Conservation (phyloP, 2,113 vertebrate species). For the Tricholaema leucomelas region DNA sequence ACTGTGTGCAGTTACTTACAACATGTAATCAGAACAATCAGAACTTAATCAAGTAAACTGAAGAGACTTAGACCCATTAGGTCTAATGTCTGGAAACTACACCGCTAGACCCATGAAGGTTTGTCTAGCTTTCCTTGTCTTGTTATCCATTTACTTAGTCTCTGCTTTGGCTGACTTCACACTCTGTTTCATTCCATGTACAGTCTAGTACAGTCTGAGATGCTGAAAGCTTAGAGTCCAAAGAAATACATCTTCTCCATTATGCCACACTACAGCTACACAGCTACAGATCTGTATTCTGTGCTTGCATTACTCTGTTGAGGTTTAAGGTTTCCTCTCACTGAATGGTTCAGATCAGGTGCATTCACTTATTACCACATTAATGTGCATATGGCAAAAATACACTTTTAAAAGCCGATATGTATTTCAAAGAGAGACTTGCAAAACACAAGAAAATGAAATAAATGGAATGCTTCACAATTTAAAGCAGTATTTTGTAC, state of each 20-base stretch:
- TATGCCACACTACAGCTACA: rapidly evolving
- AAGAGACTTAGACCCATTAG: background rate
- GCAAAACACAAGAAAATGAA: background rate
- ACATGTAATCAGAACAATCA: background rate
- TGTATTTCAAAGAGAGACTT: background rate
- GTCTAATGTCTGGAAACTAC: background rate
- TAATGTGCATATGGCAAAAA: rapidly evolving
- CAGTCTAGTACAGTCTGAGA: too few relatives aligned
- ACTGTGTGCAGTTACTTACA: background rate
- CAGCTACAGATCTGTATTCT: background rate
- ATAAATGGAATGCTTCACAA: rapidly evolving
- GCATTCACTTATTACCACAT: background rate
- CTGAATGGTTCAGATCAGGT: background rate
- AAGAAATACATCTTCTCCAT: background rate
- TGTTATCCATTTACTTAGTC: background rate
- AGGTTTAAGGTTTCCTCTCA: background rate
- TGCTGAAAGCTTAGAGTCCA: background rate
- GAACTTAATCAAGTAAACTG: background rate
- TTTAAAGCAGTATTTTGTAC: background rate
- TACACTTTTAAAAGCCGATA: background rate
- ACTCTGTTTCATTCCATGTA: background rate
- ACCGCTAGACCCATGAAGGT: background rate
- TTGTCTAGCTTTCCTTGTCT: background rate
- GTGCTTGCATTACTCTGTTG: rapidly evolving
- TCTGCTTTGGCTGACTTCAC: background rate